Percentiles rank a stretch among this genome's conserved stretches.
phyloP scores from a whole-genome alignment of 2,888 invertebrate genomes.

The Chymomyza procnemis region DNA sequence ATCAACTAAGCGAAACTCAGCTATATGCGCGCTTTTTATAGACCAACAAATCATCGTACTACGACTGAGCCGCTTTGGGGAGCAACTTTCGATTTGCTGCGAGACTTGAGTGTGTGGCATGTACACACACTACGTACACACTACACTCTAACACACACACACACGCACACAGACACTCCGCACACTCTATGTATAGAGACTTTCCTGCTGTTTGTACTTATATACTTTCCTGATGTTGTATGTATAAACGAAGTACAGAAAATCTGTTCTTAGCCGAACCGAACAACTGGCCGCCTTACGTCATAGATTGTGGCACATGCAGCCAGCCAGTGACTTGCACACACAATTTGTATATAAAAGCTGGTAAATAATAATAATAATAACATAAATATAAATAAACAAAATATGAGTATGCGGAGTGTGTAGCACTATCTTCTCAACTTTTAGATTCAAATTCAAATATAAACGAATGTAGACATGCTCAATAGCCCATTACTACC shows the following conservation, averaged over 20 bases:
- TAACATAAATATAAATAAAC: background rate
- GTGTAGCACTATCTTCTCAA: background rate
- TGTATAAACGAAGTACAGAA: background rate
- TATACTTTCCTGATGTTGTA: background rate
- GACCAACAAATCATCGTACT: constrained; percentile 10
- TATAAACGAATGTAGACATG: background rate
- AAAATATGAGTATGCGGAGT: background rate
- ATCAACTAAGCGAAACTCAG: constrained; percentile 65
- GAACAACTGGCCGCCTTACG: background rate
- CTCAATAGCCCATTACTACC: background rate
- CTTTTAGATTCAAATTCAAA: background rate
- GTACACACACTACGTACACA: background rate
- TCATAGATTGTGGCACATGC: background rate
- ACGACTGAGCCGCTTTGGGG: background rate
- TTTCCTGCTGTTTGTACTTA: background rate
- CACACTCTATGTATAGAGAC: background rate
- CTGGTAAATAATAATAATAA: background rate
- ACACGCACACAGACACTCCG: too few species aligned
- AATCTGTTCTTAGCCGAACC: background rate
- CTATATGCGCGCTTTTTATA: constrained; percentile 55
- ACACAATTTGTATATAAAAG: background rate
- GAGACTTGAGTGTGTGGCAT: background rate
- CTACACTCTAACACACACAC: background rate
- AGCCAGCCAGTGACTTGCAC: background rate
- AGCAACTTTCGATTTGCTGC: background rate